Evolutionary conservation across 2,888 invertebrate species (phyloP), one percentile per base, ranked within the genome.

Genomic region (Trachelus iudaicus): DNA sequence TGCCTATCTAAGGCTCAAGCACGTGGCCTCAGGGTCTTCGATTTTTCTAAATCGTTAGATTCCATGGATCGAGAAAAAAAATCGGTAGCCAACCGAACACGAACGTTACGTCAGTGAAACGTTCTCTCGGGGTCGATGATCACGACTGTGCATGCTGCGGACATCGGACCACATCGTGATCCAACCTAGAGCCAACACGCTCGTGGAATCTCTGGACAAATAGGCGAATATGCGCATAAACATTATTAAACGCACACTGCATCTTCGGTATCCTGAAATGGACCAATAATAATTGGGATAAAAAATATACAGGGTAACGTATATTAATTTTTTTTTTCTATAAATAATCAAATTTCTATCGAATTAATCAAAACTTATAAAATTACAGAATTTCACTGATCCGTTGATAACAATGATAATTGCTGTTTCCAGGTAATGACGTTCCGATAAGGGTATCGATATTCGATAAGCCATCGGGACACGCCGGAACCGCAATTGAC

Each of bases 191-290:
- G 83, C 83, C 86, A 84, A 88, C 88, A 88, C 83, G 85, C 75
- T 80, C 78, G 82, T 83, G 88, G 88, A 88, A 88, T 88, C 88
- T 87, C 88, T 87, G 87, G 87, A 88, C 88, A 88, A 88, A 88
- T 88, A 87, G 87, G 85, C 85, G 87, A 88, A 88, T 88, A 87
- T 88, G 88, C 87, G 85, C 88, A 88, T 88, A 88, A 88, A 88
- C 87, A 88, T 86, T 56, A 56, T 56, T 9, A 23, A 23, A 56
- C 56, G 56, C 23, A 56, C 23, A 56, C 9, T 9, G 56, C 23
- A 56, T 56, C 56, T 56, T 56, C 6, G 6, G 13, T 15, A 15
- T 40, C 56, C 9, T 9, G 23, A 56, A 9, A 23, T 2, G 40
- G 23, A 56, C 23, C 56, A 56, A 56, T 56, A 23, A 23, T 56